Conservation (phyloP, 2,797 vertebrate species). For the Meda fulgida region DNA sequence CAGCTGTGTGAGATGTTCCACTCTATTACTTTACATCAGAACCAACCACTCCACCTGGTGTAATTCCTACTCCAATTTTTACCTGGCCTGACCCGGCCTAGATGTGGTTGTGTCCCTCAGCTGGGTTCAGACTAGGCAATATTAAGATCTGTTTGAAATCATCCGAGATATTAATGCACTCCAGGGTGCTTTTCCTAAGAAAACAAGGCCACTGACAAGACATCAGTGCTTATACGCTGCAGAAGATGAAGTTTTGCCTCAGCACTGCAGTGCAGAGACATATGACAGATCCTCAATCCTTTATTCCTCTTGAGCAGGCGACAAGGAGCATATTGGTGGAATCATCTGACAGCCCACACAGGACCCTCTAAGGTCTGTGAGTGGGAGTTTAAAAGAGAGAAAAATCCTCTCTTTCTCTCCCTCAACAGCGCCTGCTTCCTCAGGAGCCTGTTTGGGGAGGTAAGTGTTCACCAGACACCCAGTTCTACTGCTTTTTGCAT, state of each 20-base stretch:
- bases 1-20: conserved; percentile 39
- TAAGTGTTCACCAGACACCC: conserved; percentile 28
- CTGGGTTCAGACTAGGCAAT: neutral
- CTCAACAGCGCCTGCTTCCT: conserved; percentile 20
- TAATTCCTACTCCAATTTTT: conserved; percentile 20
- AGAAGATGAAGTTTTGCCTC: conserved; percentile 27
- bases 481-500: conserved; percentile 4
- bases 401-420: conserved; percentile 16
- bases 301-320: conserved; percentile 27
- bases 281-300: conserved; percentile 34
- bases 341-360: conserved; percentile 19
- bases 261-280: neutral
- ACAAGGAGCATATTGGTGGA: conserved; percentile 19
- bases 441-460: neutral
- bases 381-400: conserved; percentile 28
- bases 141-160: conserved; percentile 27
- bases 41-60: conserved; percentile 21
- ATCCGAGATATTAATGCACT: conserved; percentile 19
- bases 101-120: neutral
- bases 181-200: conserved; percentile 25
- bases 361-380: conserved; percentile 37
- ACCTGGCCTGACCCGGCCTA: conserved; percentile 9
- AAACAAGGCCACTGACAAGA: conserved; percentile 25
- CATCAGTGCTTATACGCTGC: neutral
- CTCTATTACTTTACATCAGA: conserved; percentile 23